Evolutionary conservation across 2,888 invertebrate genomes (phyloP).

Genomic region (Nomada lathburiana): DNA sequence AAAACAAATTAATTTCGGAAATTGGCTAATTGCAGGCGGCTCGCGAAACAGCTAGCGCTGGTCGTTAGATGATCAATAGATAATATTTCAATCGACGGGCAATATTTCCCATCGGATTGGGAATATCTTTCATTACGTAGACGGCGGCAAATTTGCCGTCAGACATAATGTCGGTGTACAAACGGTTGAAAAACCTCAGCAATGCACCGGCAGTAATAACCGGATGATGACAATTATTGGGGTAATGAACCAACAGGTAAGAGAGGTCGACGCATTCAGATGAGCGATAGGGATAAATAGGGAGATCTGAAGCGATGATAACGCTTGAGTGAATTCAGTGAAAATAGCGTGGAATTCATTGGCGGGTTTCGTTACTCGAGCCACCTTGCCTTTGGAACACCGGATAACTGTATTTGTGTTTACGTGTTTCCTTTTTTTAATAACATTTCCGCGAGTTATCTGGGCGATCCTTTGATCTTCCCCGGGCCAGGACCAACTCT

Average conservation of each 20-base stretch:
- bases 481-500: not conserved
- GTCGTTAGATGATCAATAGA: not conserved
- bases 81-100: not conserved
- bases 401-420: not conserved
- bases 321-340: not conserved
- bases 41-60: not conserved
- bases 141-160: not conserved
- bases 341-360: not conserved
- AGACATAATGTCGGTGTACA: not conserved
- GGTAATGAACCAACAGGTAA: slow-evolving; percentile 39
- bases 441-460: slow-evolving; percentile 32
- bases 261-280: not conserved
- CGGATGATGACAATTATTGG: slow-evolving; percentile 12
- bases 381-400: not conserved
- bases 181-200: not conserved
- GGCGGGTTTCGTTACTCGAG: not conserved
- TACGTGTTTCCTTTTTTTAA: slow-evolving; percentile 14
- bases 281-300: slow-evolving; percentile 8
- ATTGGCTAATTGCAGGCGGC: not conserved
- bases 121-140: not conserved
- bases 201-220: slow-evolving; percentile 2
- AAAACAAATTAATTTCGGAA: slow-evolving; percentile 9
- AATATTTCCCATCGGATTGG: not conserved
- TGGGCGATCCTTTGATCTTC: slow-evolving; percentile 35
- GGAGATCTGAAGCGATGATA: not conserved